Percentiles rank a stretch among this genome's conserved stretches.
These are phyloP conservation scores for Phrynocephalus guinanensis DNA, from an alignment of 2,797 vertebrate species.

Conservation along the genomic window DNA sequence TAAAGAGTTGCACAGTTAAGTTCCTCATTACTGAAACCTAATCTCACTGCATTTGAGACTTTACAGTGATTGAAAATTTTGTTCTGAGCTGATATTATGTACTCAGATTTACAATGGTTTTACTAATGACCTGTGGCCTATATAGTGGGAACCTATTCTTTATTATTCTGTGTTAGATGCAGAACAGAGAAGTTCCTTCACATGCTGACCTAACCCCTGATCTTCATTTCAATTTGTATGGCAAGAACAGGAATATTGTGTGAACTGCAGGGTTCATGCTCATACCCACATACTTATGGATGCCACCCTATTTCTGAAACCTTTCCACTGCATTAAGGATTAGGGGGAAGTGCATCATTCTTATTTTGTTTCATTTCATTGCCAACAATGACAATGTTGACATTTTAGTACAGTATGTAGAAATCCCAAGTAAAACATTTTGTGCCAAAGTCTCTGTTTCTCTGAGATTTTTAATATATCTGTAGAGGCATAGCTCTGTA, in stretches of 20 bases:
- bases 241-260: background rate
- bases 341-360: background rate
- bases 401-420: background rate
- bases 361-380: background rate
- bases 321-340: background rate
- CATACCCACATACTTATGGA: background rate
- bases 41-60: background rate
- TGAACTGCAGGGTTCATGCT: background rate
- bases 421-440: constrained; percentile 4
- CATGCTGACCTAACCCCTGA: too few relatives aligned
- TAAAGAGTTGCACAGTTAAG: too few relatives aligned
- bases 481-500: constrained; percentile 38
- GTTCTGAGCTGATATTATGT: background rate
- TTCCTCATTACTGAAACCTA: background rate
- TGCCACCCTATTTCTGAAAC: background rate
- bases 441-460: constrained; percentile 5
- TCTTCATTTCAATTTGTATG: background rate
- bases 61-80: background rate
- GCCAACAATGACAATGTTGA: background rate
- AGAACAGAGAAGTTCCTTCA: background rate
- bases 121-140: background rate
- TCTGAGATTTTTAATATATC: constrained; percentile 25
- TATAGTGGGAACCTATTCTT: too few relatives aligned
- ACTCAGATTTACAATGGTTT: background rate
- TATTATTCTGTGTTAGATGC: too few relatives aligned